Percentiles rank a stretch among this genome's conserved stretches.
Conservation (phyloP, 2,888 invertebrate species). For the Endomychus coccineus region DNA sequence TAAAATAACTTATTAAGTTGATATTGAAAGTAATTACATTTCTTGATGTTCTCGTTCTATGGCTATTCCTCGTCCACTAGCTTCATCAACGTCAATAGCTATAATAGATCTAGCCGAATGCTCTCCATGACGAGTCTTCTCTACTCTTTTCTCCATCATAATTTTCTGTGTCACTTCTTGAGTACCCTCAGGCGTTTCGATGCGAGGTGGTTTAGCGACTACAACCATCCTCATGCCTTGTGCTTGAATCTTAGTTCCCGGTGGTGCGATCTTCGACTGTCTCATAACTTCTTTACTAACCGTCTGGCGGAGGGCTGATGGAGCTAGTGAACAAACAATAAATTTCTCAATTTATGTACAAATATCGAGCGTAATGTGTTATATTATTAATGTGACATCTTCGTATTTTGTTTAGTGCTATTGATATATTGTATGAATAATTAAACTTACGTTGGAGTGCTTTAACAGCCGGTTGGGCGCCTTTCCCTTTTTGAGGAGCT, state of each 20-base stretch:
- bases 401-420: no score
- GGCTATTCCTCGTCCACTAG: constrained; percentile 20
- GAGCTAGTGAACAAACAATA: no score
- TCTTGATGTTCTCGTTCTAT: constrained; percentile 30
- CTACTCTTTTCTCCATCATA: constrained; percentile 30
- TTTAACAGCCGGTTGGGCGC: no score
- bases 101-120: constrained; percentile 25
- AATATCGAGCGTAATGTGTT: no score
- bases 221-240: constrained; percentile 4
- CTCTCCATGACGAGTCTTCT: constrained; percentile 29
- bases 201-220: constrained; percentile 7
- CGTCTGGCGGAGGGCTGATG: constrained; percentile 9
- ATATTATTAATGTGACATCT: no score
- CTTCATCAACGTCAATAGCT: constrained; percentile 25
- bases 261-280: constrained; percentile 6
- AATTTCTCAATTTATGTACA: no score
- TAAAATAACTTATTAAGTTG: no score
- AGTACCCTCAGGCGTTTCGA: constrained; percentile 22
- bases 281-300: constrained; percentile 10
- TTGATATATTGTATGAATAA: no score
- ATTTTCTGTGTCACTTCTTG: constrained; percentile 30
- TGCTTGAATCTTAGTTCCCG: constrained; percentile 8
- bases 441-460: no score
- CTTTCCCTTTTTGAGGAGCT: no score
- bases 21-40: no score